Evolutionary conservation across 2,797 vertebrate genomes (phyloP), one percentile per base, ranked within the genome.

Genomic region (Pitangus sulphuratus): DNA sequence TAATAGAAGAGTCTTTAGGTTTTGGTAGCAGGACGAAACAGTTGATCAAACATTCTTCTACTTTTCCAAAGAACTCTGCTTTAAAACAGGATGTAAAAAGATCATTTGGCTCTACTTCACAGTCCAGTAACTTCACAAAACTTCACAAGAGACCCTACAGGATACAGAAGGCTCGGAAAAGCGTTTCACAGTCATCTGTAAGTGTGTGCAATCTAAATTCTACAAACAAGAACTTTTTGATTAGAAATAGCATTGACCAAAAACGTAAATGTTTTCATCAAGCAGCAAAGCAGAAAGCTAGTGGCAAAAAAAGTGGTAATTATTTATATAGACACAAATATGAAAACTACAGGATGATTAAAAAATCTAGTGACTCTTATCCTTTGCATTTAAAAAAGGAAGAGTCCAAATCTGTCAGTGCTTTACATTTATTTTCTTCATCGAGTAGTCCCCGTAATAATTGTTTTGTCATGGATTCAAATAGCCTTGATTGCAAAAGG

Each of bases 111-210:
- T 97, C 98, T 93, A 53, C 98, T 58, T 97, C 97, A 90, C 97
- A 98, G 95, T 97, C 98, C 70, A 93, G 97, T 96, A 96, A 97
- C 97, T 98, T 98, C 78, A 53, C 97, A 85, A 98, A 98, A 95
- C 98, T 99, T 88, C 98, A 99, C 95, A 98, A 98, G 98, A 98
- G 98, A 89, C 98, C 98, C 96, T 98, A 98, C 95, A 95, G 97
- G 86, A 97, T 98, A 97, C 99, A 98, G 88, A 99, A 98, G 98
- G 98, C 98, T 97, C 98, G 98, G 94, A 98, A 98, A 97, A 98
- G 97, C 84, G 97, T 98, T 94, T 92, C 98, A 39, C 98, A 98
- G 87, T 97, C 97, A 94, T 87, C 98, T 83, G 97, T 97, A 97
- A 98, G 98, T 90, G 95, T 97, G 90, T 97, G 97, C 96, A 99